Conservation (phyloP, 2,113 vertebrate species). For the Scytalopus superciliaris region DNA sequence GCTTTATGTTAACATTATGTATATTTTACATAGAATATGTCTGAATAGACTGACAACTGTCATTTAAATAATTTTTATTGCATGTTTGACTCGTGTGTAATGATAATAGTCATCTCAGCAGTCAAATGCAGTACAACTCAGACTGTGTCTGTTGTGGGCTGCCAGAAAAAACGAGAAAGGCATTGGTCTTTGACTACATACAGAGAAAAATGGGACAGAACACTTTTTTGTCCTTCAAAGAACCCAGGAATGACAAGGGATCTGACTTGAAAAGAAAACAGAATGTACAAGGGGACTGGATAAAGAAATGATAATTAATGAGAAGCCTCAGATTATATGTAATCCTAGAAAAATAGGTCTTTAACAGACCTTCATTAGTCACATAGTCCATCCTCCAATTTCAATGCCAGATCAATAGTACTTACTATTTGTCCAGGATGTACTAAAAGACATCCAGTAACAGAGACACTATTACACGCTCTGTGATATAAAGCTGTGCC, state of each 20-base stretch:
- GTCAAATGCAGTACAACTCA: not conserved
- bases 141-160: not conserved
- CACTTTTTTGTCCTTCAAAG: not conserved
- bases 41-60: not conserved
- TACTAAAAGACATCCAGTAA: slow-evolving; percentile 15
- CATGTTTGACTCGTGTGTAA: not conserved
- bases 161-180: not conserved
- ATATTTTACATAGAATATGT: not conserved
- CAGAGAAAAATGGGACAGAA: not conserved
- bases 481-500: not conserved
- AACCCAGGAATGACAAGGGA: not conserved
- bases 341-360: slow-evolving; percentile 24
- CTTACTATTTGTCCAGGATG: not conserved
- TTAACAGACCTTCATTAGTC: not conserved
- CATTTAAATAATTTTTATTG: not conserved
- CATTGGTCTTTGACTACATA: not conserved
- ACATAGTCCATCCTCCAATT: not conserved
- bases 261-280: slow-evolving; percentile 8
- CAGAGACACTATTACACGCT: not conserved
- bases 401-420: slow-evolving; percentile 41
- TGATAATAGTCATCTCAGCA: not conserved
- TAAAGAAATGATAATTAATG: not conserved
- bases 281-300: not conserved
- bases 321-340: not conserved
- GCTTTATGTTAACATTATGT: not conserved